phyloP scores from a whole-genome alignment of 2,888 invertebrate genomes.

The Patella depressa region DNA sequence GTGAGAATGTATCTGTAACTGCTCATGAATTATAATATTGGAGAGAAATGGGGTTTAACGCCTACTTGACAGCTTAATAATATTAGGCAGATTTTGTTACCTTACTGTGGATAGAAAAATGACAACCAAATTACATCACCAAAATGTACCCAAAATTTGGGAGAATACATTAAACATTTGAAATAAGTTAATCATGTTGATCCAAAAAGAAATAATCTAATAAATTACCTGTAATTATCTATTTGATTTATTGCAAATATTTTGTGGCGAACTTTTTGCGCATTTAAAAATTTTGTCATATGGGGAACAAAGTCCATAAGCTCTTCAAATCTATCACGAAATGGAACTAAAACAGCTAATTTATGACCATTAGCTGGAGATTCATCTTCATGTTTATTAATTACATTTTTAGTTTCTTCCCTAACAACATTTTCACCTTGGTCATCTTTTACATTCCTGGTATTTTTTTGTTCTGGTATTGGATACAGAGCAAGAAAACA shows the following conservation, averaged over 20 bases:
- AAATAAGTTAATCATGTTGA: too few species aligned
- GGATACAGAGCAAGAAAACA: conserved; percentile 28
- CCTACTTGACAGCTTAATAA: neutral
- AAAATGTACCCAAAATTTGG: neutral
- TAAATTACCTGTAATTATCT: conserved; percentile 69
- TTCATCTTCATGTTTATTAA: neutral
- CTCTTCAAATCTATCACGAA: conserved; percentile 95
- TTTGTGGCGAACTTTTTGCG: conserved; percentile 85
- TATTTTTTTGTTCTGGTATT: conserved; percentile 22
- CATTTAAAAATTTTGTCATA: conserved; percentile 85
- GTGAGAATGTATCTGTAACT: too few species aligned
- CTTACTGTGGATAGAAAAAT: neutral
- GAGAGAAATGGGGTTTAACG: neutral
- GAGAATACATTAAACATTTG: neutral
- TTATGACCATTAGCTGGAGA: conserved; percentile 41
- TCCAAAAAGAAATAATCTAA: too few species aligned
- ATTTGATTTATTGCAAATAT: conserved; percentile 94
- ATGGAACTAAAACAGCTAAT: conserved; percentile 93
- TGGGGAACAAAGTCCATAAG: conserved; percentile 93
- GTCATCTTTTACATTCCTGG: neutral
- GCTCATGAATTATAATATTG: neutral
- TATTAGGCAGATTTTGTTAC: neutral
- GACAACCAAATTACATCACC: neutral
- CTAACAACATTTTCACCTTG: neutral
- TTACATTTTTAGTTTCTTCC: neutral